These are phyloP conservation scores for Choloepus hoffmanni DNA, from an alignment of 2,113 vertebrate genomes.

Conservation along the genomic window DNA sequence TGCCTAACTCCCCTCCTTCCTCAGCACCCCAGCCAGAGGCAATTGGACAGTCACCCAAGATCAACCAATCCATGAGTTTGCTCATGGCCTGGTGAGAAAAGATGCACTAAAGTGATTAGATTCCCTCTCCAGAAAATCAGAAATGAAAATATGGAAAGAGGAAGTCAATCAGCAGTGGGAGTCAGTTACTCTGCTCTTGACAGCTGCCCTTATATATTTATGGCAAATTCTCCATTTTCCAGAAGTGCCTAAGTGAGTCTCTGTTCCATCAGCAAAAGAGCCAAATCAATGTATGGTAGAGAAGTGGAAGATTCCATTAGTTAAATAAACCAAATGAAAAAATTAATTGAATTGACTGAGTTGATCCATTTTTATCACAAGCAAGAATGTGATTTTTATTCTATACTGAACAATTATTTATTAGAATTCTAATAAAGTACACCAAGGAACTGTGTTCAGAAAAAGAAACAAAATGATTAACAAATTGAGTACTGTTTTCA, in stretches of 20 bases:
- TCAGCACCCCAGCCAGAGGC: not conserved
- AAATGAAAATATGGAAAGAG: not conserved
- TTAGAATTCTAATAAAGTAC: not conserved
- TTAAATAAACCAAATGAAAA: slow-evolving; percentile 21
- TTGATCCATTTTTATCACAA: not conserved
- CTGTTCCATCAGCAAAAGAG: not conserved
- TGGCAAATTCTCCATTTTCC: not conserved
- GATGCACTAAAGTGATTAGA: not conserved
- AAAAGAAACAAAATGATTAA: not conserved
- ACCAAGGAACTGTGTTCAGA: not conserved
- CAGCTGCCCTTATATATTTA: not conserved
- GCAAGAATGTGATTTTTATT: slow-evolving; percentile 28
- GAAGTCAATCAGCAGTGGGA: not conserved
- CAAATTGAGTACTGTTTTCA: not conserved
- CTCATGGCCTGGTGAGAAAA: not conserved
- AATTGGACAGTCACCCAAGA: not conserved
- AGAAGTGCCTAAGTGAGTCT: not conserved
- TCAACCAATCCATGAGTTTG: not conserved
- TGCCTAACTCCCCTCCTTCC: not conserved
- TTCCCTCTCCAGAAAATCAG: not conserved
- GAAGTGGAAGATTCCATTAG: not conserved
- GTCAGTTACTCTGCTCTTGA: not conserved
- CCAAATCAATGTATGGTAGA: not conserved
- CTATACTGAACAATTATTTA: not conserved
- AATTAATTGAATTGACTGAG: not conserved